Evolutionary conservation across 2,113 vertebrate genomes (phyloP), one percentile per base, ranked within the genome.

Genomic region (Thomomys bottae): DNA sequence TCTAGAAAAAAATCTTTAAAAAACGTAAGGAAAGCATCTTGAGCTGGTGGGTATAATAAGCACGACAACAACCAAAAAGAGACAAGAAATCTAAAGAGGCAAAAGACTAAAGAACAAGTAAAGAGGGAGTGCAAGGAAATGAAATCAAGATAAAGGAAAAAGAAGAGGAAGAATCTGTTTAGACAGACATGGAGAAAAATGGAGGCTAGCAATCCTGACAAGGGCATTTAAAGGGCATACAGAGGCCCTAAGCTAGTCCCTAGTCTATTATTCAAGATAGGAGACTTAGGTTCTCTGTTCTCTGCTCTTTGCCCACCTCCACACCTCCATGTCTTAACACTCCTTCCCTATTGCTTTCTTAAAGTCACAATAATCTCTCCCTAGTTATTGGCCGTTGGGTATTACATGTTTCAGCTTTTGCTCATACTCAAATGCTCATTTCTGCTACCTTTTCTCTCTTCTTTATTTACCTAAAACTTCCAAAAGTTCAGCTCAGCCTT

Each of bases 391-490:
- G 3, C 64, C 24, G 49, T 17, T 36, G 4, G 12, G 3, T 30
- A 14, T 85, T 89, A 26, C 36, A 28, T 4, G 14, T 71, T 66
- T 84, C 75, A 79, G 38, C 15, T 80, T 68, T 64, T 66, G 34
- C 32, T 77, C 64, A 23, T 26, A 32, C 38, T 89, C 38, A 42
- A 77, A n/a, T 59, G 23, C 24, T 23, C 26, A 73, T 54, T 86
- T 71, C n/a, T 30, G 14, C 21, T 45, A 36, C 4, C 8, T 36
- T 5, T 68, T 28, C 59, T 64, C 59, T 66, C 12, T 63, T 84
- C 68, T 71, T 40, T 21, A 77, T 6, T 20, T 61, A 36, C 42
- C n/a, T 75, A 93, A 76, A 23, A 87, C 79, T 88, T 91, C 88
- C 57, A 79, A 67, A 68, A 38, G n/a, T 40, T 86, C 80, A 79